phyloP scores from a whole-genome alignment of 1,140 invertebrate genomes.

The Drosophila seguyi region DNA sequence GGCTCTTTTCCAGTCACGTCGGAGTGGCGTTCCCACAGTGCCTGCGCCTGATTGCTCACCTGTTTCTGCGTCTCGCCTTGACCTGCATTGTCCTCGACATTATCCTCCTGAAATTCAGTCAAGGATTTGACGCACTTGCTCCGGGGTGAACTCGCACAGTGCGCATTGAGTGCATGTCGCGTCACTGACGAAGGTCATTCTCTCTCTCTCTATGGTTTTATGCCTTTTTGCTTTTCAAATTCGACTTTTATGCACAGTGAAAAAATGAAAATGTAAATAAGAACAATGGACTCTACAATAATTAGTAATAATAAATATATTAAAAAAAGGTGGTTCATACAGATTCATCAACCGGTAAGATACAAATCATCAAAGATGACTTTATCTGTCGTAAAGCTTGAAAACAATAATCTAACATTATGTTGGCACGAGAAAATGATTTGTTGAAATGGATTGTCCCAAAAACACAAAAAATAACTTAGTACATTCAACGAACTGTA shows the following conservation, averaged over 20 bases:
- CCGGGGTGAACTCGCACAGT: conserved; percentile 24
- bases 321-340: not conserved
- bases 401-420: not conserved
- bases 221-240: conserved; percentile 13
- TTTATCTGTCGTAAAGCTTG: not conserved
- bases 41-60: conserved; percentile 15
- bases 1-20: conserved; percentile 23
- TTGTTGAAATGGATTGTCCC: not conserved
- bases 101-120: conserved; percentile 53
- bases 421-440: not conserved
- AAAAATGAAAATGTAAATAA: not conserved
- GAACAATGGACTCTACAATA: too few species aligned
- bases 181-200: conserved; percentile 34
- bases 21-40: conserved; percentile 3
- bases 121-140: conserved; percentile 65
- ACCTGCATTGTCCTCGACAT: conserved; percentile 68
- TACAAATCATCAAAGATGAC: too few species aligned
- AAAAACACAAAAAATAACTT: not conserved
- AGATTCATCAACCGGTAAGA: not conserved
- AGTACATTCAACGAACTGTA: not conserved
- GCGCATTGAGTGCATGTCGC: conserved; percentile 34
- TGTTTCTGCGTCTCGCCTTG: conserved; percentile 51
- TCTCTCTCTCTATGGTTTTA: not conserved
- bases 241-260: conserved; percentile 12
- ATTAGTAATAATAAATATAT: not conserved